A percentile compares a stretch with the other conserved stretches of the same genome.
Evolutionary conservation across 2,113 vertebrate species (phyloP).

Genomic region (Stomatorhinus ivindoensis): DNA sequence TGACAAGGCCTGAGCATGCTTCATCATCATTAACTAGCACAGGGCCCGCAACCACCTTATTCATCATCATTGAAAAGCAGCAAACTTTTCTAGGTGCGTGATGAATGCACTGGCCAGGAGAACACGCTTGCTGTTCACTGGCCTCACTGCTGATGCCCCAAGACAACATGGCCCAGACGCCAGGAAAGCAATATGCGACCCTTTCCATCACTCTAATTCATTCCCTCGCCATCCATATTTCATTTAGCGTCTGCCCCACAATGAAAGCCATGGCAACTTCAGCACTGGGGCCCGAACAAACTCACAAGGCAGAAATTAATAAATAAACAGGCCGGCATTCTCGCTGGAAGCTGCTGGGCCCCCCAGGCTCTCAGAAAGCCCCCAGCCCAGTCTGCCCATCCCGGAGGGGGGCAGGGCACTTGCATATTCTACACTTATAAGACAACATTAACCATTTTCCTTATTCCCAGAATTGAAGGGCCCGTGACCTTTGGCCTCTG

Average conservation of each 20-base stretch:
- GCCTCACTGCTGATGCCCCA: slow-evolving; percentile 49
- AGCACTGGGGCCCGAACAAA: slow-evolving; percentile 49
- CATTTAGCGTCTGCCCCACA: slow-evolving; percentile 59
- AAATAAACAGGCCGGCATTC: slow-evolving; percentile 62
- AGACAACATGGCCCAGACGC: slow-evolving; percentile 56
- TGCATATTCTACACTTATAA: slow-evolving; percentile 54
- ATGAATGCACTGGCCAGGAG: slow-evolving; percentile 47
- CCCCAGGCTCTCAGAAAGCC: slow-evolving; percentile 27
- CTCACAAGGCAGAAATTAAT: slow-evolving; percentile 50
- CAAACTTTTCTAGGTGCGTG: slow-evolving; percentile 44
- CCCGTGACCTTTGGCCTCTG: slow-evolving; percentile 48
- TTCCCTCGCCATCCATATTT: slow-evolving; percentile 66
- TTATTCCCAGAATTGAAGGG: slow-evolving; percentile 46
- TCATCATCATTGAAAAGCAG: slow-evolving; percentile 28
- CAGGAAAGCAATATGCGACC: slow-evolving; percentile 58
- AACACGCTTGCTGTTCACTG: slow-evolving; percentile 43
- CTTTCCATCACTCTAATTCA: slow-evolving; percentile 66
- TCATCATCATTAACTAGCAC: background rate
- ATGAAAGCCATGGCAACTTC: slow-evolving; percentile 65
- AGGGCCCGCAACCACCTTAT: background rate
- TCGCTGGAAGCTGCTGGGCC: slow-evolving; percentile 45
- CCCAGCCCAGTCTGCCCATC: slow-evolving; percentile 48
- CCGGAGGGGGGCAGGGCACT: slow-evolving; percentile 56
- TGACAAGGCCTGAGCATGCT: background rate
- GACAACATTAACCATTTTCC: slow-evolving; percentile 34